phyloP scores from a whole-genome alignment of 2,797 vertebrate genomes.

The Garrulus glandarius region DNA sequence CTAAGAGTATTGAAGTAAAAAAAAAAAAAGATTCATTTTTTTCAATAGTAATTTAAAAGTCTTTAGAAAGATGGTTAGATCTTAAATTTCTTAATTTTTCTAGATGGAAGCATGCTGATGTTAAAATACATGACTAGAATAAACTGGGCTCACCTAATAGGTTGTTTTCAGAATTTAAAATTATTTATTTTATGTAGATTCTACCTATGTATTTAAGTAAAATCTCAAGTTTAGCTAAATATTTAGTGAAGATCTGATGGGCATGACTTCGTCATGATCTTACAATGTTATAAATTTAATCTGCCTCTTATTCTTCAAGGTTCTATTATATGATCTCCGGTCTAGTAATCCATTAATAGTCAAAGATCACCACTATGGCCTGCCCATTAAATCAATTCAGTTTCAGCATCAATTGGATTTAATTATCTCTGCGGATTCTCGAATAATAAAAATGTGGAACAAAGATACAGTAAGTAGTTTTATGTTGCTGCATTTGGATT shows the following conservation, averaged over 20 bases:
- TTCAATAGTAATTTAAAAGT: background rate
- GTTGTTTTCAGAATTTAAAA: background rate
- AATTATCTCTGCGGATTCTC: slow-evolving; percentile 90
- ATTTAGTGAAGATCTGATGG: background rate
- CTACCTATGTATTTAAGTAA: background rate
- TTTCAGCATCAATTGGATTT: slow-evolving; percentile 89
- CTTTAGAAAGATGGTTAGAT: background rate
- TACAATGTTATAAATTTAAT: background rate
- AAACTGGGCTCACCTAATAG: background rate
- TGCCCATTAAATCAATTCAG: slow-evolving; percentile 90
- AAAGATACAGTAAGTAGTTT: slow-evolving; percentile 84
- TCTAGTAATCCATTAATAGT: slow-evolving; percentile 89
- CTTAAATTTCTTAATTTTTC: background rate
- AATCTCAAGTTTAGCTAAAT: background rate
- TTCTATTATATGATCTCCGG: slow-evolving; percentile 92
- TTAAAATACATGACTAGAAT: background rate
- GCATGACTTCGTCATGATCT: background rate
- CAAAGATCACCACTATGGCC: slow-evolving; percentile 93
- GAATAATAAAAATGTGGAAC: slow-evolving; percentile 97
- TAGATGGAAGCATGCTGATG: background rate
- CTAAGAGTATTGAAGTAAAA: background rate
- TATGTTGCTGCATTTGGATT: background rate
- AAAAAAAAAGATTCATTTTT: rapidly evolving
- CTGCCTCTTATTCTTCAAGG: slow-evolving; percentile 69
- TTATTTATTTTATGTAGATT: background rate